A percentile compares a stretch with the other conserved stretches of the same genome.
These are phyloP conservation scores for Onychomys torridus DNA, from an alignment of 2,797 vertebrate genomes.

Conservation along the genomic window DNA sequence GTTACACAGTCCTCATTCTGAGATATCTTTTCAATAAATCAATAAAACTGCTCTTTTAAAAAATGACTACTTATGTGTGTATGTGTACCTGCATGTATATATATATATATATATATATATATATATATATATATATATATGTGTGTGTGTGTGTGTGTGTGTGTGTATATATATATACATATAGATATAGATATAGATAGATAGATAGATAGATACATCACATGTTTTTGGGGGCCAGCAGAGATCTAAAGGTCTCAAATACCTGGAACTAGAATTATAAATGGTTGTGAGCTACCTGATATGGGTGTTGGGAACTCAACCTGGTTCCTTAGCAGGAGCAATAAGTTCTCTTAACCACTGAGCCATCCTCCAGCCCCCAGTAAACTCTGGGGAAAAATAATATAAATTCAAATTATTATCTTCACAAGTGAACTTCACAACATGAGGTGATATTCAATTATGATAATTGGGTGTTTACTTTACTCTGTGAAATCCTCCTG, in stretches of 20 bases:
- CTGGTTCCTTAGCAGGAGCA: neutral
- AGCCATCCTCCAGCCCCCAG: neutral
- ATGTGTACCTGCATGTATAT: neutral
- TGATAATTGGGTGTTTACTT: neutral
- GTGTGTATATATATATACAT: no score
- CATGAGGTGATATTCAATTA: neutral
- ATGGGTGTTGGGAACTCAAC: neutral
- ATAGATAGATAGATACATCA: no score
- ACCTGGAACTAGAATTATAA: neutral
- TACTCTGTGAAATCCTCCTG: neutral
- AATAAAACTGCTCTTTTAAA: neutral
- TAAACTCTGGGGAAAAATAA: neutral
- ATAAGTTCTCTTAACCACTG: neutral
- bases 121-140: no score
- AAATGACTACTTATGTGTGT: neutral
- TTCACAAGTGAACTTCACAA: neutral
- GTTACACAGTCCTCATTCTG: neutral
- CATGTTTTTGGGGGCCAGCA: neutral
- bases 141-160: no score
- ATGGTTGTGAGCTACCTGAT: neutral
- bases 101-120: no score
- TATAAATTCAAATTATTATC: neutral
- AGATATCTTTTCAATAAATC: neutral
- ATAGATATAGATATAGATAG: no score
- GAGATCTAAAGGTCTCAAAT: neutral